Percentiles rank a stretch among this genome's conserved stretches.
These are phyloP conservation scores for Harpalus rubripes DNA, from an alignment of 2,888 invertebrate species.

Conservation along the genomic window DNA sequence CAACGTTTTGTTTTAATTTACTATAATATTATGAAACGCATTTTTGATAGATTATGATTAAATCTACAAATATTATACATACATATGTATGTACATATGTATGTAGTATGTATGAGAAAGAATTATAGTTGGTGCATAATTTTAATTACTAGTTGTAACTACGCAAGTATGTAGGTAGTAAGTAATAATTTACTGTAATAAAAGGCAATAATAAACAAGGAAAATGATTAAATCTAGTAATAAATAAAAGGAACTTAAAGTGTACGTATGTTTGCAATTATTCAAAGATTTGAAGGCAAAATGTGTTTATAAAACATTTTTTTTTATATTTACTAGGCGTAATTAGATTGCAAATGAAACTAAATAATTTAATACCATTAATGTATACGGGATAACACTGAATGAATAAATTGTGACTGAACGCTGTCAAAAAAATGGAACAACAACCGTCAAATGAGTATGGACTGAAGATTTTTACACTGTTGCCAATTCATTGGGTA, in stretches of 20 bases:
- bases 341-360: too few relatives aligned
- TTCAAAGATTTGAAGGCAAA: background rate
- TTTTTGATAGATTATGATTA: background rate
- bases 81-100: background rate
- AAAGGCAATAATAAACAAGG: background rate
- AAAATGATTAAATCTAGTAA: background rate
- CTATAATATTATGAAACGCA: too few relatives aligned
- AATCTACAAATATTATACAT: background rate
- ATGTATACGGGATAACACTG: too few relatives aligned
- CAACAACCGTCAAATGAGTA: too few relatives aligned
- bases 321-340: too few relatives aligned
- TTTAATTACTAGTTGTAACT: background rate
- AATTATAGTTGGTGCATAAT: slow-evolving; percentile 1
- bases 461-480: too few relatives aligned
- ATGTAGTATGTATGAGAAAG: background rate
- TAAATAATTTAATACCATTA: too few relatives aligned
- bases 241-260: background rate
- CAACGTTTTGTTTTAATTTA: too few relatives aligned
- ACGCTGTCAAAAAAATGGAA: too few relatives aligned
- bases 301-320: background rate
- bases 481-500: too few relatives aligned
- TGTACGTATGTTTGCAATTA: background rate
- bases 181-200: background rate
- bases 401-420: too few relatives aligned
- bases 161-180: background rate